Percentiles rank a stretch among this genome's conserved stretches.
These are phyloP conservation scores for Cyprinodon tularosa DNA, from an alignment of 2,113 vertebrate species.

Conservation along the genomic window DNA sequence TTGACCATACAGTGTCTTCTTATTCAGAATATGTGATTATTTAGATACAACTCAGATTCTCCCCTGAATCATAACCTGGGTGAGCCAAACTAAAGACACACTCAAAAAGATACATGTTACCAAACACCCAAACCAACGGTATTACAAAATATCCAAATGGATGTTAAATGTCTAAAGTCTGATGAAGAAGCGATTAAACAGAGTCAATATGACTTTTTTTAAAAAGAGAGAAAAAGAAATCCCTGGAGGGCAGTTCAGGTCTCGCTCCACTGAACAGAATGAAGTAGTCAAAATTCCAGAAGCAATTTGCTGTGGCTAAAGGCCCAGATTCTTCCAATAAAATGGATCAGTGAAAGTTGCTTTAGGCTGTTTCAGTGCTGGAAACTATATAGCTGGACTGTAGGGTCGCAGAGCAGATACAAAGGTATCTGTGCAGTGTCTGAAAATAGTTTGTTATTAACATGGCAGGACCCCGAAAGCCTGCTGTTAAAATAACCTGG, in stretches of 20 bases:
- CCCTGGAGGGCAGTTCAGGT: background rate
- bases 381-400: background rate
- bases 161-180: background rate
- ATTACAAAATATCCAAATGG: background rate
- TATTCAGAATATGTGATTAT: too few relatives aligned
- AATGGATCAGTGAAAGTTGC: constrained; percentile 1
- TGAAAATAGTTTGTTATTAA: background rate
- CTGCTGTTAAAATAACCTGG: background rate
- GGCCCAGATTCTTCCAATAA: constrained; percentile 4
- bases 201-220: background rate
- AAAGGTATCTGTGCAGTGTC: background rate
- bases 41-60: background rate
- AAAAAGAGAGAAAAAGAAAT: background rate
- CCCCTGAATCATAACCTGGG: too few relatives aligned
- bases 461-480: too few relatives aligned
- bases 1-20: too few relatives aligned
- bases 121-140: background rate
- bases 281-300: constrained; percentile 1
- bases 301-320: background rate
- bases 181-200: background rate
- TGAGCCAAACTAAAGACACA: too few relatives aligned
- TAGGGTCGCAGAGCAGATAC: background rate
- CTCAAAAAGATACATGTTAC: background rate
- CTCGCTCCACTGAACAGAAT: background rate
- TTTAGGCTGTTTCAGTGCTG: background rate